Base-by-base conservation (phyloP, 2,888 invertebrate genomes). In the Uropetala carovei region DNA sequence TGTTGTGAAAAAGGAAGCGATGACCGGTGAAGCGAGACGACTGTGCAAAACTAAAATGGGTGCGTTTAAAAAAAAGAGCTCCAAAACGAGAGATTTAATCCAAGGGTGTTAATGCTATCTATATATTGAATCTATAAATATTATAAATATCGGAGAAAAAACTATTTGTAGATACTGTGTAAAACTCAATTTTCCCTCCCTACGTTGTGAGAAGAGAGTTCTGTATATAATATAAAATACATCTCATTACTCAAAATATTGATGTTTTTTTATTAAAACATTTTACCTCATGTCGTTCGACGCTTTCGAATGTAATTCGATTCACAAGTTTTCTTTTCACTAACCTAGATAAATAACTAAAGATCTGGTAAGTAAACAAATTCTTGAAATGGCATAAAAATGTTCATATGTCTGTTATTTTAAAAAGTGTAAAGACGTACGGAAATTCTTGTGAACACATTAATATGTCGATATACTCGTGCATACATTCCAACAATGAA, bases 71-170 rank as follows among this genome's bases (percentile, higher is more conserved):
- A 13, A 75, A 75, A 75, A 13, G 75, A 5, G 27, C 75, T 75
- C 75, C 27, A 27, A 43, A 75, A 75, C 89, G 43, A 89, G 18
- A 64, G 89, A 64, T 60, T 27, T 30, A 68, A 64, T 89, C 89
- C 68, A 43, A 68, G 64, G 18, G 64, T 30, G n/a, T 89, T 64
- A 89, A n/a, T 89, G 89, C 43, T 89, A 43, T 64, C 60, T 64
- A 89, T 89, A 89, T 89, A 89, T 89, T 89, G 86, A 86, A 86
- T 89, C 89, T 68, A 89, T 89, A 89, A 89, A 89, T 89, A 89
- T 43, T 89, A 89, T 89, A 89, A 89, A 68, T 89, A 89, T 89
- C 68, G 64, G 64, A 89, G 43, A 89, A 43, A n/a, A 56, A 89
- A 64, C 68, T 89, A 89, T 89, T 89, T 89, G 89, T 89, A 89